Evolutionary conservation across 2,113 vertebrate genomes (phyloP).

Genomic region (Lagopus leucura): DNA sequence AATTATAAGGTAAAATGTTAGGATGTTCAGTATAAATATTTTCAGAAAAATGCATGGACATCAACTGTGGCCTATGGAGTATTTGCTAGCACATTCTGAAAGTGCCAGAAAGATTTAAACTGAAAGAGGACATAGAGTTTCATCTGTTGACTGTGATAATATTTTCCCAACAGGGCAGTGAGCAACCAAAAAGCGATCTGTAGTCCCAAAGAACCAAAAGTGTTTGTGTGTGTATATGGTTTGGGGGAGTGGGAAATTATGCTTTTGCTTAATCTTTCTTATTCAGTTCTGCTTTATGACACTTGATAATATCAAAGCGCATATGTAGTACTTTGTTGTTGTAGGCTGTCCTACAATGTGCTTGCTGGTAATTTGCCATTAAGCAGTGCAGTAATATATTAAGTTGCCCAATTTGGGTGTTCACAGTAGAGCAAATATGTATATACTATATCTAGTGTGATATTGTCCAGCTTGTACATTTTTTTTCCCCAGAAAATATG

Average conservation of each 20-base stretch:
- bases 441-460: background rate
- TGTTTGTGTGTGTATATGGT: no score
- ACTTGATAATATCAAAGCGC: no score
- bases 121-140: background rate
- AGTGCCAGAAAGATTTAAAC: background rate
- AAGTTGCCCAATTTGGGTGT: background rate
- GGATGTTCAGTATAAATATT: background rate
- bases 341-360: background rate
- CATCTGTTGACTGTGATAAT: background rate
- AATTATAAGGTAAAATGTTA: background rate
- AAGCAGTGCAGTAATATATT: background rate
- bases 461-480: background rate
- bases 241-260: background rate
- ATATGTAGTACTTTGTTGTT: rapidly evolving
- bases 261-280: background rate
- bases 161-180: background rate
- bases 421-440: background rate
- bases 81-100: background rate
- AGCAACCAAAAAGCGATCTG: background rate
- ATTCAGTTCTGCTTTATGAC: background rate
- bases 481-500: rapidly evolving
- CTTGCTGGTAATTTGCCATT: background rate
- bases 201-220: background rate
- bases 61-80: background rate
- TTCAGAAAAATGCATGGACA: background rate